Conservation (phyloP, 2,888 invertebrate species). For the Endomychus coccineus region DNA sequence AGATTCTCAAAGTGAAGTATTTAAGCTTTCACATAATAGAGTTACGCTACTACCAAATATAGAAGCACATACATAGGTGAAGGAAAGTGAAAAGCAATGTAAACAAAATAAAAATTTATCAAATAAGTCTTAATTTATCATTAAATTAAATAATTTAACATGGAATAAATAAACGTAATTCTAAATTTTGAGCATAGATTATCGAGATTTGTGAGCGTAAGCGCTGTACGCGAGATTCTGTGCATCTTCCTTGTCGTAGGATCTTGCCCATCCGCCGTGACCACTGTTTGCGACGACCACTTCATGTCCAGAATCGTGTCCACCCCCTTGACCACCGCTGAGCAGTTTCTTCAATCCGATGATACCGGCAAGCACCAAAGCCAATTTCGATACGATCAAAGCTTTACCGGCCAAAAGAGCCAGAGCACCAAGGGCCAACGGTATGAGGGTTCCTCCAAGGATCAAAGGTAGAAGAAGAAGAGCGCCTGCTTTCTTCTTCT, state of each 20-base stretch:
- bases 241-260: constrained; percentile 44
- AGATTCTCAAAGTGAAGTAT: too few relatives aligned
- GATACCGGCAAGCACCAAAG: constrained; percentile 73
- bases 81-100: too few relatives aligned
- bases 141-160: constrained; percentile 22
- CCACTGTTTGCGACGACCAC: constrained; percentile 56
- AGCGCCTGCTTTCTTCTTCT: constrained; percentile 66
- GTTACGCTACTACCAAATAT: too few relatives aligned
- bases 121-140: too few relatives aligned
- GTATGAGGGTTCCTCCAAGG: constrained; percentile 73
- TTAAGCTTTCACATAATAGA: too few relatives aligned
- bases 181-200: constrained; percentile 31
- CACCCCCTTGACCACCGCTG: constrained; percentile 52
- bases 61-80: too few relatives aligned
- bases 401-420: constrained; percentile 80
- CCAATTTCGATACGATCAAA: constrained; percentile 75
- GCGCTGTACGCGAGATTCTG: constrained; percentile 55
- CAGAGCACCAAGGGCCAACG: constrained; percentile 73
- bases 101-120: too few relatives aligned
- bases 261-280: constrained; percentile 67
- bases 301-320: constrained; percentile 59
- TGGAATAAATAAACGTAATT: constrained; percentile 21
- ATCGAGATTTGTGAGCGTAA: constrained; percentile 36
- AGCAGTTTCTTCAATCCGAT: constrained; percentile 79
- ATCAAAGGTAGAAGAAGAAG: constrained; percentile 71